phyloP scores from a whole-genome alignment of 2,888 invertebrate species.

The Vandiemenella viatica region DNA sequence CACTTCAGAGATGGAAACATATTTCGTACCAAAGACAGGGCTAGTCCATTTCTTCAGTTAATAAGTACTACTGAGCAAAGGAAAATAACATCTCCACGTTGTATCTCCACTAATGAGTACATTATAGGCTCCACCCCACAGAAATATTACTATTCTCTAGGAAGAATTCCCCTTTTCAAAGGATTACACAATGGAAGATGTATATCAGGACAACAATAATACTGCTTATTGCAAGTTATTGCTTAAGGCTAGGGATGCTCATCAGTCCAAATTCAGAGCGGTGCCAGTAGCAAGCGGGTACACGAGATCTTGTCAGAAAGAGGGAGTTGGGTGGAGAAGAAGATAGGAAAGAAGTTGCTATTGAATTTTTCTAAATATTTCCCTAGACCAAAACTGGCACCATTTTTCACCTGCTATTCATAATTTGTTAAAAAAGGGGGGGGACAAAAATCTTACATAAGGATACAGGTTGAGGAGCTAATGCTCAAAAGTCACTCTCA shows the following conservation, averaged over 20 bases:
- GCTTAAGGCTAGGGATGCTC: conserved; percentile 24
- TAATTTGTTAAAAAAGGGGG: conserved; percentile 1
- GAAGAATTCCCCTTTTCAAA: too few species aligned
- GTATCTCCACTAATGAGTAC: too few species aligned
- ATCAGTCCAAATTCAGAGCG: conserved; percentile 4
- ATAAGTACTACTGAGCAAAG: too few species aligned
- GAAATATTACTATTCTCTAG: too few species aligned
- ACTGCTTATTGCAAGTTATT: conserved; percentile 38
- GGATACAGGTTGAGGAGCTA: background rate
- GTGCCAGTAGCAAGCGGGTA: conserved; percentile 24
- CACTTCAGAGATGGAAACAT: too few species aligned
- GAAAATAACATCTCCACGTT: too few species aligned
- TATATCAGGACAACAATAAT: conserved; percentile 14
- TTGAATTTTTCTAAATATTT: background rate
- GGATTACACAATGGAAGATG: conserved; percentile 15
- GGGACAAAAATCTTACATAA: too few species aligned
- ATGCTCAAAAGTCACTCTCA: background rate
- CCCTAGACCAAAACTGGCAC: background rate
- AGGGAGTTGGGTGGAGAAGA: background rate
- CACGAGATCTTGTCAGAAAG: too few species aligned
- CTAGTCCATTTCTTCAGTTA: too few species aligned
- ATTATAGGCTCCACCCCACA: too few species aligned
- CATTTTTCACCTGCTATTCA: background rate
- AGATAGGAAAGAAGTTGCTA: background rate
- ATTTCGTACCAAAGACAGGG: too few species aligned